Evolutionary conservation across 2,113 vertebrate species (phyloP).

Genomic region (Microcebus lehilahytsara): DNA sequence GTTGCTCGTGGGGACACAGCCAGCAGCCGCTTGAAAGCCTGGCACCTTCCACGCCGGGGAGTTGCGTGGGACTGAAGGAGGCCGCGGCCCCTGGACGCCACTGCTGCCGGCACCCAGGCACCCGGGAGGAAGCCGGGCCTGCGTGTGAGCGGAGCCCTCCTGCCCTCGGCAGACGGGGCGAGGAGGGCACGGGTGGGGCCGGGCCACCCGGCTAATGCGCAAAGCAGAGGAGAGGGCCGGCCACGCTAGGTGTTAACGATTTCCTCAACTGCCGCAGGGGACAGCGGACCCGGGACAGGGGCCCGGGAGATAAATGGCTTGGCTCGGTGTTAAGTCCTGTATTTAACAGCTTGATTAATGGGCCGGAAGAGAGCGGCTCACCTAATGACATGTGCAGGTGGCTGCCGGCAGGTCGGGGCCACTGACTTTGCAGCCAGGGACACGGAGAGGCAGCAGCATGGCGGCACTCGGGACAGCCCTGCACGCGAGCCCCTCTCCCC

Average conservation of each 20-base stretch:
- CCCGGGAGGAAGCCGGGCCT: background rate
- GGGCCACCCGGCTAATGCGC: background rate
- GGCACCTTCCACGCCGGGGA: accelerated
- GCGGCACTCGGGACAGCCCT: background rate
- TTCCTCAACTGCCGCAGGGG: background rate
- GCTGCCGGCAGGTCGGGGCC: background rate
- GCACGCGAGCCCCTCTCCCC: accelerated
- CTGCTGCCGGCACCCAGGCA: background rate
- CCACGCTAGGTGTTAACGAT: conserved; percentile 19
- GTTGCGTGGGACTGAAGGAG: background rate
- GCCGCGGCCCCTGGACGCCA: accelerated
- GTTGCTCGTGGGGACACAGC: accelerated
- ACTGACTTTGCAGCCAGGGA: accelerated
- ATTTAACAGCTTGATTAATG: conserved; percentile 64
- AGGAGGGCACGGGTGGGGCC: background rate
- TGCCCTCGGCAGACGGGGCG: accelerated
- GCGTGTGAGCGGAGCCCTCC: background rate
- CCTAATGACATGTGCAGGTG: conserved; percentile 61
- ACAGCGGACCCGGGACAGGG: background rate
- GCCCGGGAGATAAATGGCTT: background rate
- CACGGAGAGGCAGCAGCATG: accelerated
- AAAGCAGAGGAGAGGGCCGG: background rate
- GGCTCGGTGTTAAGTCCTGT: conserved; percentile 57
- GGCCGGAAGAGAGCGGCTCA: background rate
- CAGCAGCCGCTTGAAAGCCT: accelerated